Percentiles rank a stretch among this genome's conserved stretches.
These are phyloP conservation scores for Micrasema longulum DNA, from an alignment of 1,140 invertebrate species.

Conservation along the genomic window DNA sequence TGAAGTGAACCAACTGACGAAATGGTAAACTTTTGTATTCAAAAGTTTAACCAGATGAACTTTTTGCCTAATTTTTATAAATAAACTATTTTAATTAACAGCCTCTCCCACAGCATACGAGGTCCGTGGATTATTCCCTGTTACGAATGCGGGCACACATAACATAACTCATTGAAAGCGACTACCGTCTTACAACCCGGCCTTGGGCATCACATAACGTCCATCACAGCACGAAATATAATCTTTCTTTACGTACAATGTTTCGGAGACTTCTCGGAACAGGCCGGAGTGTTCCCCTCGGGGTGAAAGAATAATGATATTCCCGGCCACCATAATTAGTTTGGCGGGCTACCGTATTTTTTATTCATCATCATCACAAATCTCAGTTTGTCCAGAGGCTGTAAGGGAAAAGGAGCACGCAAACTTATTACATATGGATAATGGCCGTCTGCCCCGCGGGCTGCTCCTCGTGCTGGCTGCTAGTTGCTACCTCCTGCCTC, in stretches of 20 bases:
- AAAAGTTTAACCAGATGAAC: background rate
- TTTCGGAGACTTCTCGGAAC: slow-evolving; percentile 29
- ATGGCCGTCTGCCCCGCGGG: no score
- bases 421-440: slow-evolving; percentile 11
- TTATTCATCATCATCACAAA: slow-evolving; percentile 42
- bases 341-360: slow-evolving; percentile 47
- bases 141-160: slow-evolving; percentile 24
- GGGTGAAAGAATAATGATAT: slow-evolving; percentile 46
- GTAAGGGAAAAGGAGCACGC: slow-evolving; percentile 32
- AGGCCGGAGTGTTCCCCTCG: slow-evolving; percentile 36
- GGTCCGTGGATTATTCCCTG: background rate
- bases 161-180: slow-evolving; percentile 33
- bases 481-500: no score
- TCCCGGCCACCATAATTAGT: slow-evolving; percentile 50
- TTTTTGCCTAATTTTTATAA: background rate
- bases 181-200: slow-evolving; percentile 37
- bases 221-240: background rate
- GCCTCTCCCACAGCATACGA: background rate
- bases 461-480: background rate
- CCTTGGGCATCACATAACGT: slow-evolving; percentile 12
- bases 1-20: no score
- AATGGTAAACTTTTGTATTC: no score
- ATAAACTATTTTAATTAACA: background rate
- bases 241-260: background rate
- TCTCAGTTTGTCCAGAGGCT: slow-evolving; percentile 33